These are phyloP conservation scores for Dolichallabes microphthalmus DNA, from an alignment of 2,113 vertebrate species.

Conservation along the genomic window DNA sequence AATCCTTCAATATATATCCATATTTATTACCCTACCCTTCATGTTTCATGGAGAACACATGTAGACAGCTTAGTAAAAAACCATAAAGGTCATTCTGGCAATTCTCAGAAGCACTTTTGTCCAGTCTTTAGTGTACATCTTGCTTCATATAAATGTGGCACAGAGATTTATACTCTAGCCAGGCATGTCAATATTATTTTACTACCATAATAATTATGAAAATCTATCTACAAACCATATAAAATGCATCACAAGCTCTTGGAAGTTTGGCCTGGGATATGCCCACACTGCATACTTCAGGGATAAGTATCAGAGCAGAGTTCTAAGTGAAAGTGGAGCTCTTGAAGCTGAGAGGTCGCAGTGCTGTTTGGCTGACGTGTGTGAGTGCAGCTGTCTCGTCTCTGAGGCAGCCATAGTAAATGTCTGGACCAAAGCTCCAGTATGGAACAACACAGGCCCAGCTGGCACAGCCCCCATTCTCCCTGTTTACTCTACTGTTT, in stretches of 20 bases:
- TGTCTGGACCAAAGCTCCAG: slow-evolving; percentile 35
- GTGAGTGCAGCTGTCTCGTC: slow-evolving; percentile 58
- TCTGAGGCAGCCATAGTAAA: slow-evolving; percentile 48
- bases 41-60: not conserved
- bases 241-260: slow-evolving; percentile 9
- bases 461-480: slow-evolving; percentile 43
- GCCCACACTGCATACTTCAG: slow-evolving; percentile 15
- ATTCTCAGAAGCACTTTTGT: not conserved
- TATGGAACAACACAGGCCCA: slow-evolving; percentile 42
- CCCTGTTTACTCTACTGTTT: slow-evolving; percentile 47
- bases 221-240: slow-evolving; percentile 11
- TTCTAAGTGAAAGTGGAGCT: slow-evolving; percentile 53
- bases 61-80: not conserved
- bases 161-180: slow-evolving; percentile 2
- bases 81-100: not conserved
- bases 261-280: slow-evolving; percentile 13
- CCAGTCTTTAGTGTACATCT: not conserved
- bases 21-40: not conserved
- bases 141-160: slow-evolving; percentile 21
- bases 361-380: slow-evolving; percentile 46
- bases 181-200: slow-evolving; percentile 42
- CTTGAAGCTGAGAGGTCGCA: slow-evolving; percentile 37
- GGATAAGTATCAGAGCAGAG: slow-evolving; percentile 25
- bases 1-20: not conserved
- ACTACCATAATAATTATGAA: slow-evolving; percentile 53